A percentile compares a stretch with the other conserved stretches of the same genome.
Conservation (phyloP, 1,140 invertebrate genomes). For the Pogonomyrmex californicus region DNA sequence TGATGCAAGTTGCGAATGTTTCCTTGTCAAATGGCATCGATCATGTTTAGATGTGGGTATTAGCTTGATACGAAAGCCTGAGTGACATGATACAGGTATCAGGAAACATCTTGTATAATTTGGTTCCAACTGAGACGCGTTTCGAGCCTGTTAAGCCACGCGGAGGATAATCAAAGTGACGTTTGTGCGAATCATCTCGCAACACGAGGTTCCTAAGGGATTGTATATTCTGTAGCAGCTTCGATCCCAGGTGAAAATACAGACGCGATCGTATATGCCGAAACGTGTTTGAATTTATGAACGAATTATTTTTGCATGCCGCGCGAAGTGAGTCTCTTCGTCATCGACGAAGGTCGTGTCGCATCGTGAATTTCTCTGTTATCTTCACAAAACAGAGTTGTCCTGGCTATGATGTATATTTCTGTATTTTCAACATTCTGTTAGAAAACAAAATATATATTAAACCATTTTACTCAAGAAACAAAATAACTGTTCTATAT, state of each 20-base stretch:
- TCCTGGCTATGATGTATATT: neutral
- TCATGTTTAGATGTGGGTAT: neutral
- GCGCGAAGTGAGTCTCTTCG: constrained; percentile 5
- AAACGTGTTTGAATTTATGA: constrained; percentile 21
- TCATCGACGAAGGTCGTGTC: constrained; percentile 29
- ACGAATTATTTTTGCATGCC: constrained; percentile 21
- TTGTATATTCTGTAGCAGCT: neutral
- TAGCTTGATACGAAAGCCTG: constrained; percentile 5
- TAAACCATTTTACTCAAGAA: neutral
- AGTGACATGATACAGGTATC: constrained; percentile 38
- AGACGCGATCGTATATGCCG: neutral
- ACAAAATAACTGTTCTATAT: neutral
- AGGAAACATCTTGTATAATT: constrained; percentile 36
- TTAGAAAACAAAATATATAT: neutral
- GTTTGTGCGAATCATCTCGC: constrained; percentile 32
- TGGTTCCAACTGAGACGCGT: constrained; percentile 14
- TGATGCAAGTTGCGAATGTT: neutral
- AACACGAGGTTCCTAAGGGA: constrained; percentile 2
- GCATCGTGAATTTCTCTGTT: constrained; percentile 18
- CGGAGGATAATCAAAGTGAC: constrained; percentile 22
- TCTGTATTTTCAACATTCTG: neutral
- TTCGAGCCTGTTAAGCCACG: neutral
- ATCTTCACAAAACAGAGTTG: neutral
- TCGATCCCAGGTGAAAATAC: neutral
- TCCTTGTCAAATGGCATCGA: neutral